These are phyloP conservation scores for Drosophila falleni DNA, from an alignment of 2,888 invertebrate species.

Conservation along the genomic window DNA sequence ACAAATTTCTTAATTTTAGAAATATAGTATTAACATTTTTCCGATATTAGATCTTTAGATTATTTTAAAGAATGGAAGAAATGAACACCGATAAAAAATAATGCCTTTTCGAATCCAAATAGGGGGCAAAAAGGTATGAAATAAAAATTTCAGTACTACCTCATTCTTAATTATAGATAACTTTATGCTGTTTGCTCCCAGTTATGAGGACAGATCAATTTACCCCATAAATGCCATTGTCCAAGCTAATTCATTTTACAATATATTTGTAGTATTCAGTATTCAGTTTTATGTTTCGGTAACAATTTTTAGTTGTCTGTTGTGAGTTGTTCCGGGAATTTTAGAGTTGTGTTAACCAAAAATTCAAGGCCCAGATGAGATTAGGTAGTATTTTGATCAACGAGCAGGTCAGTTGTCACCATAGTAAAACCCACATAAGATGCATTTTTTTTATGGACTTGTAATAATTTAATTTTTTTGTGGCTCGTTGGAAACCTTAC, in stretches of 20 bases:
- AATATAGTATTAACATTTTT: too few relatives aligned
- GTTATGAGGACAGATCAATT: neutral
- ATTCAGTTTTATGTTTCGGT: slow-evolving; percentile 23
- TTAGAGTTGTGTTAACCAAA: slow-evolving; percentile 24
- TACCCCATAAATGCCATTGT: neutral
- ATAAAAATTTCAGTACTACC: neutral
- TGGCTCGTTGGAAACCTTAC: slow-evolving; percentile 37
- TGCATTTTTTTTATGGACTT: slow-evolving; percentile 65
- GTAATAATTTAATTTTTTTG: slow-evolving; percentile 55
- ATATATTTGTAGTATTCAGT: neutral
- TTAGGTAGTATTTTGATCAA: slow-evolving; percentile 40
- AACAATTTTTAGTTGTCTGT: slow-evolving; percentile 22
- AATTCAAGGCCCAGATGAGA: slow-evolving; percentile 46
- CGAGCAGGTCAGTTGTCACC: slow-evolving; percentile 38
- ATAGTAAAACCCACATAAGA: slow-evolving; percentile 44
- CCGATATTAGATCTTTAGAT: neutral
- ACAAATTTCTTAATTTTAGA: too few relatives aligned
- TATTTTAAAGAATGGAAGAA: neutral
- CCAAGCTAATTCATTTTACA: slow-evolving; percentile 23
- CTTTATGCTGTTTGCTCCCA: neutral
- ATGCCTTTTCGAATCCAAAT: too few relatives aligned
- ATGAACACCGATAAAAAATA: too few relatives aligned
- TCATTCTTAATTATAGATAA: slow-evolving; percentile 1
- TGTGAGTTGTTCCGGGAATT: slow-evolving; percentile 48
- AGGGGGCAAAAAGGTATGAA: too few relatives aligned